phyloP scores from a whole-genome alignment of 2,888 invertebrate species.

The Melanargia galathea region DNA sequence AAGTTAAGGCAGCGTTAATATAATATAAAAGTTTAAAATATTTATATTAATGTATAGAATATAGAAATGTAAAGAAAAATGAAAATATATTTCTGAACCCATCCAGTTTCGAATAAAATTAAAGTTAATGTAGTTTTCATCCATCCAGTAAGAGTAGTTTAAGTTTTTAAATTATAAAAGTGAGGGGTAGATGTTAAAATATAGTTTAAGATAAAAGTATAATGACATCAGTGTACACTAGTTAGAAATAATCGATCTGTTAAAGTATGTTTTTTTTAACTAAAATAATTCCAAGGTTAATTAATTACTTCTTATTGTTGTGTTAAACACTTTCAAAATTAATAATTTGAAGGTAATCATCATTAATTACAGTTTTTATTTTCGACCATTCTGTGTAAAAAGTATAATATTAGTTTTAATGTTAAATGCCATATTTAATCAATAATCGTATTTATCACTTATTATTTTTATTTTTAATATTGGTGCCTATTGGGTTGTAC shows the following conservation, averaged over 20 bases:
- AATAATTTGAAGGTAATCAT: neutral
- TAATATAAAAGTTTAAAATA: constrained; percentile 33
- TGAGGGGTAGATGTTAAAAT: constrained; percentile 8
- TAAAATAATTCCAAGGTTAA: neutral
- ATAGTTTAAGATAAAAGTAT: constrained; percentile 6
- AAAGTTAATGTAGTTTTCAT: constrained; percentile 2
- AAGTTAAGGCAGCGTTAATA: constrained; percentile 14
- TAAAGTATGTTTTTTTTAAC: neutral
- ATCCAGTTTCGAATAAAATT: constrained; percentile 8
- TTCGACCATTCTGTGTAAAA: constrained; percentile 8
- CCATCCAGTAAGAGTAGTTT: constrained; percentile 6
- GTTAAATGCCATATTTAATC: constrained; percentile 11
- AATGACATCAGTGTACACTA: neutral
- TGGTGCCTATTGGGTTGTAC: neutral
- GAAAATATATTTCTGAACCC: constrained; percentile 3
- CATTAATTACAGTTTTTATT: neutral
- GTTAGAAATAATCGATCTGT: neutral
- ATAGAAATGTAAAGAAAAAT: constrained; percentile 35
- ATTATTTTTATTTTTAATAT: too few relatives aligned
- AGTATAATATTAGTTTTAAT: constrained; percentile 1
- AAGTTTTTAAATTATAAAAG: constrained; percentile 14
- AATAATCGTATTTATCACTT: constrained; percentile 4
- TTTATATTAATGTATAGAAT: constrained; percentile 30
- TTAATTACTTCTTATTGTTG: neutral
- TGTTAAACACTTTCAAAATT: neutral